Percentiles rank a stretch among this genome's conserved stretches.
phyloP scores from a whole-genome alignment of 1,140 invertebrate genomes.

The Rhynchophorus ferrugineus region DNA sequence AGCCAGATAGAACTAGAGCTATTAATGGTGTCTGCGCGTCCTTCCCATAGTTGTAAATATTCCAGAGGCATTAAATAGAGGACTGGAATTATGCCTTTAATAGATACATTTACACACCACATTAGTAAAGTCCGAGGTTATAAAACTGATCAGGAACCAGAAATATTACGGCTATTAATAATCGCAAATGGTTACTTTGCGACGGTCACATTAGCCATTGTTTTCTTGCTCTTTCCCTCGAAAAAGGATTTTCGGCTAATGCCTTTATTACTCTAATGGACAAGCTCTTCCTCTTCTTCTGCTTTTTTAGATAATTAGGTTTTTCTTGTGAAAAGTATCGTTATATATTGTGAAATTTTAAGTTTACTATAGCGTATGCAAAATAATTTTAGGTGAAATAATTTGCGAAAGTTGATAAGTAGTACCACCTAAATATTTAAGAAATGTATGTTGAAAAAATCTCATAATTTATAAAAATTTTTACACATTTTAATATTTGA shows the following conservation, averaged over 20 bases:
- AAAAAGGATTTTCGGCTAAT: background rate
- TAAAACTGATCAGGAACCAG: conserved; percentile 1
- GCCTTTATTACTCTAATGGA: background rate
- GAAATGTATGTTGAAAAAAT: no score
- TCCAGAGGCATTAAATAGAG: background rate
- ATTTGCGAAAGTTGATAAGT: no score
- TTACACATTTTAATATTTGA: no score
- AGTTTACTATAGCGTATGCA: no score
- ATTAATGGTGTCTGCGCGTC: background rate
- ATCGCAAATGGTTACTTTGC: background rate
- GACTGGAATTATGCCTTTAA: background rate
- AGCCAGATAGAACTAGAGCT: background rate
- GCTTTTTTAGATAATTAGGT: no score
- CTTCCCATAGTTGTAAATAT: background rate
- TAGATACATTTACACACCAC: background rate
- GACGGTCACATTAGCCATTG: background rate
- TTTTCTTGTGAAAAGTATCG: no score
- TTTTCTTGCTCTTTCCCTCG: background rate
- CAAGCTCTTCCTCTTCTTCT: background rate
- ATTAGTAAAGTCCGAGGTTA: background rate
- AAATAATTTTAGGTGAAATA: no score
- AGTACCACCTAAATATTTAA: no score
- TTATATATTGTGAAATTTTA: no score
- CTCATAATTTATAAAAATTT: no score
- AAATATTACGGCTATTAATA: conserved; percentile 1